phyloP scores from a whole-genome alignment of 2,888 invertebrate species.

The Trilocha varians region DNA sequence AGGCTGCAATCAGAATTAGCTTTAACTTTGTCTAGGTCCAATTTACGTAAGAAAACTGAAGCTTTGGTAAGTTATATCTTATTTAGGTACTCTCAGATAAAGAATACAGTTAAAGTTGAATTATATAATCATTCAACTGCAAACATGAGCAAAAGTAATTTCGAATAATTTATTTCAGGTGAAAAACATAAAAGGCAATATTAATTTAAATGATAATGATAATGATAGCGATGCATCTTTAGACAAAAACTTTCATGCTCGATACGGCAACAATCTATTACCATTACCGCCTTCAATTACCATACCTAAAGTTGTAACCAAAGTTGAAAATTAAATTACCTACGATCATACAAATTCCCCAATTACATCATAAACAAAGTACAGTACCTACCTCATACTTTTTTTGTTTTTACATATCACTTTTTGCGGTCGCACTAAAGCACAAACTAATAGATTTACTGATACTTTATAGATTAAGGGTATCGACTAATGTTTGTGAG shows the following conservation, averaged over 20 bases:
- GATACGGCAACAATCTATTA: slow-evolving; percentile 66
- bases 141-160: neutral
- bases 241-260: slow-evolving; percentile 61
- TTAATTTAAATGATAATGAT: slow-evolving; percentile 19
- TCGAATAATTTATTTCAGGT: slow-evolving; percentile 38
- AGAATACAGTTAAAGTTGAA: neutral
- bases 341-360: slow-evolving; percentile 4
- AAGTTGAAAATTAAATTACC: slow-evolving; percentile 15
- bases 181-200: slow-evolving; percentile 20
- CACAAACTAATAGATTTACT: neutral
- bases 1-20: slow-evolving; percentile 82
- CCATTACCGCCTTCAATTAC: slow-evolving; percentile 59
- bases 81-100: neutral
- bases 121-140: neutral
- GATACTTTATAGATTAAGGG: neutral
- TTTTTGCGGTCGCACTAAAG: neutral
- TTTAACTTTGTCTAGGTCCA: slow-evolving; percentile 83
- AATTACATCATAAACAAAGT: slow-evolving; percentile 12
- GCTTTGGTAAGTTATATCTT: slow-evolving; percentile 62
- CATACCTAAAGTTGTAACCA: slow-evolving; percentile 56
- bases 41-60: slow-evolving; percentile 82
- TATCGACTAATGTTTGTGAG: neutral
- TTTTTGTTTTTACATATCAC: neutral
- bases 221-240: slow-evolving; percentile 42
- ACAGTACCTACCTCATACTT: neutral